A percentile compares a stretch with the other conserved stretches of the same genome.
Conservation (phyloP, 1,140 invertebrate species). For the Habropoda laboriosa region DNA sequence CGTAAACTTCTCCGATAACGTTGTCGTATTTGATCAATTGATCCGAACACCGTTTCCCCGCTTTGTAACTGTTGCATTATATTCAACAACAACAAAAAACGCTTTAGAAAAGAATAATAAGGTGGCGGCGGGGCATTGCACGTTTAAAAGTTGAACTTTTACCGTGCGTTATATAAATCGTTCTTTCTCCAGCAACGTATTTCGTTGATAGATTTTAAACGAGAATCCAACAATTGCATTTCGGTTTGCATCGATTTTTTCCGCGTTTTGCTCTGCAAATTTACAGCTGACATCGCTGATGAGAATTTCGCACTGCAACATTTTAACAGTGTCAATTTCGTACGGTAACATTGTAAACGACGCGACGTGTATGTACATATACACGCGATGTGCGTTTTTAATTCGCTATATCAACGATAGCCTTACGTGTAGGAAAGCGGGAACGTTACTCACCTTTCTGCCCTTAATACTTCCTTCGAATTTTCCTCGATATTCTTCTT, state of each 20-base stretch:
- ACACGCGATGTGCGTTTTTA: too few species aligned
- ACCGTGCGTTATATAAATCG: not conserved
- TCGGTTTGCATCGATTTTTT: not conserved
- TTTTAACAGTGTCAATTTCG: not conserved
- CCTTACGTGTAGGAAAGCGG: too few species aligned
- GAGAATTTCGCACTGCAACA: not conserved
- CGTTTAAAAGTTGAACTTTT: too few species aligned
- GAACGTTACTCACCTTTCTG: not conserved
- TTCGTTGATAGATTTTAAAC: not conserved
- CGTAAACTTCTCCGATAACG: slow-evolving; percentile 59
- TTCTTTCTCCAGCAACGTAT: not conserved
- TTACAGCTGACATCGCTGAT: not conserved
- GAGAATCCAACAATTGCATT: not conserved
- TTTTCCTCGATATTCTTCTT: not conserved
- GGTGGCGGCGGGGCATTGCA: too few species aligned
- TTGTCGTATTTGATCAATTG: slow-evolving; percentile 61
- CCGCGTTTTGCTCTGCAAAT: not conserved
- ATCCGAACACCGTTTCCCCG: slow-evolving; percentile 49
- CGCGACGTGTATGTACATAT: not conserved
- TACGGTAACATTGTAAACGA: not conserved
- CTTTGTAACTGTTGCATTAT: not conserved
- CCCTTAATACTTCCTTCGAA: not conserved
- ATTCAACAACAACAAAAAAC: not conserved
- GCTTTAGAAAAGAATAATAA: not conserved
- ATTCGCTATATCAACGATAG: not conserved